These are phyloP conservation scores for Camponotus floridanus DNA, from an alignment of 1,140 invertebrate species.

Conservation along the genomic window DNA sequence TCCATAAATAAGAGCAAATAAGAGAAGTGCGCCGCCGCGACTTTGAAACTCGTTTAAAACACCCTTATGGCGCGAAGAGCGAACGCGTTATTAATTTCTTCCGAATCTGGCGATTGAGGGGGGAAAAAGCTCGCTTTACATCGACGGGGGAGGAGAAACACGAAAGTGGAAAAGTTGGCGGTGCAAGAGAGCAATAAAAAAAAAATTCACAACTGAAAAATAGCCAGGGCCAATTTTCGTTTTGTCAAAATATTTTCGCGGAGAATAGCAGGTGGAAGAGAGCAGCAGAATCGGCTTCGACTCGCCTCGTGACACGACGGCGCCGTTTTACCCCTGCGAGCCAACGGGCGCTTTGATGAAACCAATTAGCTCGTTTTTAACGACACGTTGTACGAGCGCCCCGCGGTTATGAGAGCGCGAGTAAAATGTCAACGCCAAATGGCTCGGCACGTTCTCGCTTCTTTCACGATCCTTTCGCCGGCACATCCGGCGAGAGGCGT, in stretches of 20 bases:
- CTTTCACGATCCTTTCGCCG: constrained; percentile 57
- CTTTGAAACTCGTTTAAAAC: constrained; percentile 50
- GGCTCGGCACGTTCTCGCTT: constrained; percentile 47
- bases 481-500: constrained; percentile 32
- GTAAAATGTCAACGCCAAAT: constrained; percentile 81
- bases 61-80: background rate
- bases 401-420: constrained; percentile 73
- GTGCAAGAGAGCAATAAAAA: background rate
- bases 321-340: constrained; percentile 60
- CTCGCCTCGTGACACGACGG: background rate
- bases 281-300: constrained; percentile 46
- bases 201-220: background rate
- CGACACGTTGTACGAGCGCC: constrained; percentile 73
- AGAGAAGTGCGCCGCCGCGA: constrained; percentile 18
- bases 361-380: constrained; percentile 82
- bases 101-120: constrained; percentile 22
- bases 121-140: background rate
- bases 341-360: constrained; percentile 77
- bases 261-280: constrained; percentile 9
- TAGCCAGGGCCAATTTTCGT: background rate
- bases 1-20: constrained; percentile 53
- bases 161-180: background rate
- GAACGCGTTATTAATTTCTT: constrained; percentile 46
- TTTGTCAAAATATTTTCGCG: constrained; percentile 40
- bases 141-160: background rate